phyloP scores from a whole-genome alignment of 2,797 vertebrate genomes.

The Manis pentadactyla region DNA sequence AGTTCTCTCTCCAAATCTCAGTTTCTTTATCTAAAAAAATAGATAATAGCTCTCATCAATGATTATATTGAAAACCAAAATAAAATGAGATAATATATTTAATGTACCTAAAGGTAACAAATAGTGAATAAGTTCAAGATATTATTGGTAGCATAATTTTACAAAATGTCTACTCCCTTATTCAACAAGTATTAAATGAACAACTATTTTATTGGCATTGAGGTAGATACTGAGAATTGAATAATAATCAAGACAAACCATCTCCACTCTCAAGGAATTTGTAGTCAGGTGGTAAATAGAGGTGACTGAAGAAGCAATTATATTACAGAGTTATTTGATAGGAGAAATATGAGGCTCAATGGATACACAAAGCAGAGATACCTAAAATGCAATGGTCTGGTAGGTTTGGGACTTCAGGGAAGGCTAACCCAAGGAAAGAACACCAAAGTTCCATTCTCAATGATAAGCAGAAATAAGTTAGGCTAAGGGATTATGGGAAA shows the following conservation, averaged over 20 bases:
- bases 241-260: neutral
- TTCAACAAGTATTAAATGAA: slow-evolving; percentile 13
- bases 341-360: neutral
- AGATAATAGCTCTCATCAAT: neutral
- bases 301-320: neutral
- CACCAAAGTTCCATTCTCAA: neutral
- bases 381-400: neutral
- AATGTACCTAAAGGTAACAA: neutral
- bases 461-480: neutral
- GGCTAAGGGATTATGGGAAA: neutral
- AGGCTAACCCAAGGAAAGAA: neutral
- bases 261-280: neutral
- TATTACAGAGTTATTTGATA: neutral
- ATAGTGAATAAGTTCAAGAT: neutral
- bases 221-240: neutral
- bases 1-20: neutral
- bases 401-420: neutral
- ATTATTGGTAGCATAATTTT: neutral
- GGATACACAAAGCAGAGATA: neutral
- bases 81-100: neutral
- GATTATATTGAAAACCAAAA: neutral
- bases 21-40: slow-evolving; percentile 26
- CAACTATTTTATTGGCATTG: neutral
- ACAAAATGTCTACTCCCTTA: neutral
- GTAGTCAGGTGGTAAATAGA: neutral